Evolutionary conservation across 2,113 vertebrate genomes (phyloP).

Genomic region (Theropithecus gelada): DNA sequence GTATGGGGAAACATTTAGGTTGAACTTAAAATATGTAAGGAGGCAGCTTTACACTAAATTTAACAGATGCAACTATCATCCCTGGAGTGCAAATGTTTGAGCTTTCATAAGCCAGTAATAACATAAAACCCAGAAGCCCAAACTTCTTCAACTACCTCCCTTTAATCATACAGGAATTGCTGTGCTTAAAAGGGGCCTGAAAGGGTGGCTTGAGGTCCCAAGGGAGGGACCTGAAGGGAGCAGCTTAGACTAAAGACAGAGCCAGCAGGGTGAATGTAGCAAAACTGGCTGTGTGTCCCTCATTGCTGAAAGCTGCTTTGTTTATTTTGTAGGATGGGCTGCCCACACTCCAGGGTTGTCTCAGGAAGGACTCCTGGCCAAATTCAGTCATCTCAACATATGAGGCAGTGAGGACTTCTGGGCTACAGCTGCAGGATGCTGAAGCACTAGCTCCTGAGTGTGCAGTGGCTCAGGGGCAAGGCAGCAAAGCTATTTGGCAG

Average conservation of each 20-base stretch:
- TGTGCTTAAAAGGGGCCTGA: not conserved
- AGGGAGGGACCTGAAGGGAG: not conserved
- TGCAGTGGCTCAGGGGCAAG: not conserved
- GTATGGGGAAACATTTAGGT: not conserved
- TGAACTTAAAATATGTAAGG: not conserved
- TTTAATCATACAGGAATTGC: not conserved
- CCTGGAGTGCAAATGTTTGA: not conserved
- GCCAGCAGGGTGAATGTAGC: not conserved
- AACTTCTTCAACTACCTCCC: not conserved
- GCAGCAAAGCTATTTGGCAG: not conserved
- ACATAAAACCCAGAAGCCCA: not conserved
- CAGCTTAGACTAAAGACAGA: not conserved
- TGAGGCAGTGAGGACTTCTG: not conserved
- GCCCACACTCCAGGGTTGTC: not conserved
- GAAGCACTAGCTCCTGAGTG: too few relatives aligned
- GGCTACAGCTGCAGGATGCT: not conserved
- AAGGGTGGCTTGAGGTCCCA: not conserved
- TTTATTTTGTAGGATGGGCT: not conserved
- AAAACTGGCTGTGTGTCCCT: not conserved
- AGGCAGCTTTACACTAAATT: not conserved
- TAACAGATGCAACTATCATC: not conserved
- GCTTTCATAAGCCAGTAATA: not conserved
- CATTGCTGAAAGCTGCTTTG: not conserved
- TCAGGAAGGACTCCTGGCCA: conserved; percentile 8
- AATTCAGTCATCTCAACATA: not conserved